Evolutionary conservation across 2,797 vertebrate species (phyloP), one percentile per base, ranked within the genome.

Genomic region (Cirrhinus mrigala): DNA sequence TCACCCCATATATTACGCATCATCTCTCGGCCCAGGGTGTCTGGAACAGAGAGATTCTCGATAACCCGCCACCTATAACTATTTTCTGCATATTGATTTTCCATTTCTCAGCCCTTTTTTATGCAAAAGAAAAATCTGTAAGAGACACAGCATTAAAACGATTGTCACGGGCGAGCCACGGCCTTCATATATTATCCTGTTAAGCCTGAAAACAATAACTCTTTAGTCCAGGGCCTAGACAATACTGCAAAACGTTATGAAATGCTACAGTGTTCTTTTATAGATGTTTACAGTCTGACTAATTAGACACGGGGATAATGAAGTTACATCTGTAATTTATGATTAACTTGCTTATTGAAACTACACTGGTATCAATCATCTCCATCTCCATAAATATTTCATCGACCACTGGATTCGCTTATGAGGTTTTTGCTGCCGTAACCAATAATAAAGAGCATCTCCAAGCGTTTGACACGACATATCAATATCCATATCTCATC

Each of bases 1-100:
- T 99, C 98, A 99, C 96, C 96, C 96, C 96, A 96, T 97, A 98
- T 97, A 98, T 98, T 97, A 98, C 95, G 96, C 97, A 96, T 96
- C 96, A 95, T 95, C 96, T 96, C 97, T 97, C 97, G 96, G 88
- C 95, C 95, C 95, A 96, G 96, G 96, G 95, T 96, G 96, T 96
- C 96, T 96, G 93, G 95, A 94, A 95, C 94, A 95, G 94, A 96
- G 94, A 96, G 95, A 96, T 96, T 96, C 96, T 96, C 95, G 93
- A 96, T 97, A 94, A 96, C 95, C 94, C 96, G 96, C 96, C 96
- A 95, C 95, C 95, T 94, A 95, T 96, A 94, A 96, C 93, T 92
- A 95, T 95, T 94, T 92, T 86, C 93, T 85, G 85, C 88, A 86
- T 94, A 95, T 96, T 94, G 95, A 96, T 94, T 94, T 90, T 87